Conservation (phyloP, 2,113 vertebrate genomes). For the Varanus salvator region DNA sequence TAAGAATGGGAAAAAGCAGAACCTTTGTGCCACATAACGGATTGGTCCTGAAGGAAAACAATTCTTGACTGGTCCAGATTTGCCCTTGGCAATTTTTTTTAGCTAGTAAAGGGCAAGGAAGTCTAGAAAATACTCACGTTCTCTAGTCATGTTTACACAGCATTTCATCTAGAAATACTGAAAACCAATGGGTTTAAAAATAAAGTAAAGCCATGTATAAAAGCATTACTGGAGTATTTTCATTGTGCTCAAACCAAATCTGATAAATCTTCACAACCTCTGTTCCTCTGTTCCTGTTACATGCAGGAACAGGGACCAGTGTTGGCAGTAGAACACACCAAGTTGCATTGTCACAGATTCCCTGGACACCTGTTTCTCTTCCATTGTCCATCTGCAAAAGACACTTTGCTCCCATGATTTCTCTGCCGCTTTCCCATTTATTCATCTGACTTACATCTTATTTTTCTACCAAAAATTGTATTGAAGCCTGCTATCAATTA, state of each 20-base stretch:
- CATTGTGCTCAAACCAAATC: background rate
- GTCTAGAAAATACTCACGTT: background rate
- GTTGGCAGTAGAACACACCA: background rate
- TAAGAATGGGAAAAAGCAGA: conserved; percentile 25
- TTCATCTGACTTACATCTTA: no score
- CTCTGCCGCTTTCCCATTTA: background rate
- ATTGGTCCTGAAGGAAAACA: conserved; percentile 8
- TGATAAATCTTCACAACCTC: background rate
- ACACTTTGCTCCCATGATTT: background rate
- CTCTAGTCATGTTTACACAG: background rate
- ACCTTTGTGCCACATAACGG: background rate
- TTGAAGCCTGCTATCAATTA: no score
- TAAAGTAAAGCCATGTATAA: background rate
- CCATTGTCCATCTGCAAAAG: background rate
- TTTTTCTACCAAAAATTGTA: no score
- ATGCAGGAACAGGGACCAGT: background rate
- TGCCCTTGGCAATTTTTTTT: background rate
- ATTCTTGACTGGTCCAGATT: background rate
- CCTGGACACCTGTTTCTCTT: no score
- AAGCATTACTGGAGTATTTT: background rate
- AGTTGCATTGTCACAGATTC: background rate
- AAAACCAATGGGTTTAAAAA: background rate
- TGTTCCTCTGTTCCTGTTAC: background rate
- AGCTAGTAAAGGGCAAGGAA: rapidly evolving
- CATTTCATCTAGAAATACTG: background rate